Base-by-base conservation (phyloP, 1,140 invertebrate genomes). In the Micrasema longulum region DNA sequence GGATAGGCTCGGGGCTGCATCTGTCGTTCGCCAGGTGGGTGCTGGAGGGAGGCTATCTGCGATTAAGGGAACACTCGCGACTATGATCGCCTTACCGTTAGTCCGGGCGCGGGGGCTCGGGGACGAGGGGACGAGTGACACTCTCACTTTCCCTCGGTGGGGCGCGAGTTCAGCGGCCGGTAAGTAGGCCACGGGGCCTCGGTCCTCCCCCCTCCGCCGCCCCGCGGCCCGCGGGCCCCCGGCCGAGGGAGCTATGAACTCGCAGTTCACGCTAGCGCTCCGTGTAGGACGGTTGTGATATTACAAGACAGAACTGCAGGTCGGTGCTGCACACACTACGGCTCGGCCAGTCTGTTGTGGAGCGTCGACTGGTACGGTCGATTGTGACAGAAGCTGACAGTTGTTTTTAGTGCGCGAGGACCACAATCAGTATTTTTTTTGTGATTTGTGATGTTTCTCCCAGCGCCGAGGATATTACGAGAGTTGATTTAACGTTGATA, bases 181-280 rank as follows among this genome's bases (percentile, higher is more conserved):
- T 78, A 90, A 89, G 82, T 90, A 85, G 89, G 89, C 89, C 89
- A 89, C 80, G 83, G 84, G 85, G 81, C 80, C 74, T 80, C 86
- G 86, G 78, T 85, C 85, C 84, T 80, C 80, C 83, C 80, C 82
- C 82, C 79, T 67, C 81, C 80, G 82, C 80, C 82, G 78, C 77
- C 78, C 79, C 12, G 12, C 16, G 16, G 11, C 10, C 9, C 14
- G 35, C 62, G 23, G 67, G 38, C 62, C 55, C 26, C 52, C 26
- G 79, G 80, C 63, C 36, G 45, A 10, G 52, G 65, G 67, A 64
- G 64, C 73, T 73, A 69, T 73, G 72, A 73, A 73, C 72, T 52
- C 73, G 65, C 72, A 72, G 78, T 77, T 81, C 80, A 82, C 80
- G 78, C 76, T 78, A 73, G 78, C 74, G 76, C 77, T 76, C 77